Evolutionary conservation across 2,888 invertebrate species (phyloP).

Genomic region (Sphecodes monilicornis): DNA sequence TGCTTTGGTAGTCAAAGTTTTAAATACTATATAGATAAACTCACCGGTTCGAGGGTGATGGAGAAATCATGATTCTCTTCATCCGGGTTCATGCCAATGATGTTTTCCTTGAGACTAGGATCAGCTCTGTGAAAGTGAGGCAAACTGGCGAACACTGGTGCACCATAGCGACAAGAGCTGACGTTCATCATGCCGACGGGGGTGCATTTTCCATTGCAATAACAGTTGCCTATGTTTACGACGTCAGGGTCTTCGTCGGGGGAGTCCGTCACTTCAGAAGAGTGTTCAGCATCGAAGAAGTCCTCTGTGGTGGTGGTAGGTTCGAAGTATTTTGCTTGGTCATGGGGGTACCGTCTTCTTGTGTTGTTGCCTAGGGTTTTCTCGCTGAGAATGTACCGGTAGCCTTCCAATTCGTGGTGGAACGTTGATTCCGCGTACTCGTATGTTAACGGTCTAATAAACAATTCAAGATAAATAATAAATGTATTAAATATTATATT

Average conservation of each 20-base stretch:
- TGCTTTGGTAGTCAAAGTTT: too few species aligned
- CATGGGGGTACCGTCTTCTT: slow-evolving; percentile 78
- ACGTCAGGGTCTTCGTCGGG: slow-evolving; percentile 74
- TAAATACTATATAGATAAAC: too few species aligned
- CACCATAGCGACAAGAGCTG: slow-evolving; percentile 91
- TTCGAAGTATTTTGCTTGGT: slow-evolving; percentile 80
- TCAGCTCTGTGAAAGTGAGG: slow-evolving; percentile 94
- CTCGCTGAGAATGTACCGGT: slow-evolving; percentile 88
- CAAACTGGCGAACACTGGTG: slow-evolving; percentile 93
- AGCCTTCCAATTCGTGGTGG: slow-evolving; percentile 87
- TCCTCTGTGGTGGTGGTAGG: slow-evolving; percentile 79
- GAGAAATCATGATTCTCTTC: slow-evolving; percentile 90
- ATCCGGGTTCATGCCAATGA: slow-evolving; percentile 90
- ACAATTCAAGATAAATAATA: background rate
- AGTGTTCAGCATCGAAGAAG: slow-evolving; percentile 77
- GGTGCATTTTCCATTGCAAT: slow-evolving; percentile 90
- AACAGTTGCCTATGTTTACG: slow-evolving; percentile 86
- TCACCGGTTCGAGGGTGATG: slow-evolving; percentile 91
- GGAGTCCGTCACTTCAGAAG: slow-evolving; percentile 54
- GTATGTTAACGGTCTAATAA: slow-evolving; percentile 43
- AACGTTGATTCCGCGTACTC: slow-evolving; percentile 71
- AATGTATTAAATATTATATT: background rate
- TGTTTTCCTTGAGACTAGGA: slow-evolving; percentile 87
- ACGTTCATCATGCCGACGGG: slow-evolving; percentile 92
- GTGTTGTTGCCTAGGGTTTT: slow-evolving; percentile 85